Evolutionary conservation across 2,888 invertebrate species (phyloP), one percentile per base, ranked within the genome.

Genomic region (Stenodera caucasica): DNA sequence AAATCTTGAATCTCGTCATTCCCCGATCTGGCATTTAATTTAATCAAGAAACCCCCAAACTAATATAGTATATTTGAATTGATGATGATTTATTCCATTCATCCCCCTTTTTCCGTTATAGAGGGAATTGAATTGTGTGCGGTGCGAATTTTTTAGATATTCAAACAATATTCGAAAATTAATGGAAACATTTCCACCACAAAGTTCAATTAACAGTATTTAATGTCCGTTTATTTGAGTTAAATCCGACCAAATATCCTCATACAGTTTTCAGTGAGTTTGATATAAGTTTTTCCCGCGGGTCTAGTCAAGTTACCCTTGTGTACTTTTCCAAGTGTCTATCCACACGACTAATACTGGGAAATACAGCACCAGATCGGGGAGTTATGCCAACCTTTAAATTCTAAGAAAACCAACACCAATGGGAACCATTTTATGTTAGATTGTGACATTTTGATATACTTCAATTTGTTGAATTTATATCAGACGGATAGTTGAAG

Each of bases 271-370:
- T 45, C 21, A 18, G 45, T 37, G 57, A 65, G 63, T 68, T 68
- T 60, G 65, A 67, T 63, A 62, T 64, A 60, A 67, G 68, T 68
- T 68, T 64, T 55, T 55, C 66, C 64, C 64, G 49, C 32, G 68
- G 65, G 68, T 58, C 33, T 61, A 59, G 53, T 67, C 58, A 64
- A 62, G 58, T 60, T 61, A 50, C 63, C 61, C 65, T 57, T 58
- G 66, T 62, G 63, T 61, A 63, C 62, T 53, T 57, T 65, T 58
- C 57, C 55, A 66, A 63, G 55, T 58, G 64, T 18, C 52, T 26
- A 26, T 26, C 61, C 49, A 63, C 58, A 54, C 57, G 60, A 57
- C 64, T 66, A 66, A 67, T 67, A 56, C 55, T 57, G 37, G 64
- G 60, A 26, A 60, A 63, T 59, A 63, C 59, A 59, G 54, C 60